Base-by-base conservation (phyloP, 2,888 invertebrate species). In the Pegoplata infirma region DNA sequence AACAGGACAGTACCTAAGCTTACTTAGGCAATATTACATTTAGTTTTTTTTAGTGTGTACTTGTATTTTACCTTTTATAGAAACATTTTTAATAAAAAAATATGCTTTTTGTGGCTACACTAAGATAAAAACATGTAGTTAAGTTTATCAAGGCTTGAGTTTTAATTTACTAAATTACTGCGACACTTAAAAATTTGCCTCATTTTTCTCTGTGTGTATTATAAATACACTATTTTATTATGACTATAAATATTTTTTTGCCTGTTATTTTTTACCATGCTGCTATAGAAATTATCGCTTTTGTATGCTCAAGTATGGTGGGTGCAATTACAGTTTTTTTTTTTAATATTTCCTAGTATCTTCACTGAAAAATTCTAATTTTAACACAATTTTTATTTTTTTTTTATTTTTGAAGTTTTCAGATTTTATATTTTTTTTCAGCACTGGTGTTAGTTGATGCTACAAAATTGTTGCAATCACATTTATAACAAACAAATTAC, bases 391-490 rank as follows among this genome's bases (percentile, higher is more conserved):
- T 67, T 46, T 8, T 51, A 14, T n/a, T n/a, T n/a, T n/a, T n/a
- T n/a, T n/a, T n/a, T n/a, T n/a, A n/a, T n/a, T n/a, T n/a, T 6
- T 63, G 44, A 63, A 76, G 68, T 69, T 69, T 55, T 76, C 63
- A 49, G 55, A 28, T 21, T 40, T 40, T 40, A n/a, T n/a, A 47
- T 59, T 69, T 46, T 56, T 67, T 25, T n/a, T 40, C n/a, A 32
- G 36, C 36, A 12, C 12, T 36, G 36, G 36, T 36, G 12, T 12
- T 21, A 58, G 55, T 14, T 59, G 36, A 16, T 53, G 46, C 61
- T 32, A 51, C 8, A 64, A 56, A n/a, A 76, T 32, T 47, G 78
- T 69, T 78, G 74, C 64, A 78, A 69, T 75, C 69, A 75, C n/a
- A n/a, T n/a, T n/a, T n/a, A n/a, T 63, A 69, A 32, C 53, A 67